Conservation (phyloP, 2,797 vertebrate species). For the Platalea minor region DNA sequence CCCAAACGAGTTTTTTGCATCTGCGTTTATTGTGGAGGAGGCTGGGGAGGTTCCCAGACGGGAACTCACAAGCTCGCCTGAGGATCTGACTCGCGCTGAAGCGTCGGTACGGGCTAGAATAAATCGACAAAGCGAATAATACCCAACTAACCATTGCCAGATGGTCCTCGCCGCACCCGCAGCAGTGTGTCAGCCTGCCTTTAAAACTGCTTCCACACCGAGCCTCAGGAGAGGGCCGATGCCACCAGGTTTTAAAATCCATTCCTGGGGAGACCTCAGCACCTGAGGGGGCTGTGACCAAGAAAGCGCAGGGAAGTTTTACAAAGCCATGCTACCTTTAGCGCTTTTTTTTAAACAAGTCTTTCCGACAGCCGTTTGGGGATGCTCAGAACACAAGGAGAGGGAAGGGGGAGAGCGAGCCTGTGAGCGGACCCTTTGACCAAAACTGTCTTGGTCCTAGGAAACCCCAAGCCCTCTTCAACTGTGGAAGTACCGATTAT, state of each 20-base stretch:
- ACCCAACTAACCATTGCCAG: constrained; percentile 1
- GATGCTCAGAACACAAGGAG: not conserved
- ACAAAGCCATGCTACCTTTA: not conserved
- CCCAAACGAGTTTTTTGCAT: not conserved
- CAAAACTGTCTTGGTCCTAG: not conserved
- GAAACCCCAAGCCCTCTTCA: not conserved
- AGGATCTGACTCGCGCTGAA: not conserved
- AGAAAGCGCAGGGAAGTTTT: not conserved
- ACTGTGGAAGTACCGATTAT: not conserved
- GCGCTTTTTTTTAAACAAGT: not conserved
- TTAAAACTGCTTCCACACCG: not conserved
- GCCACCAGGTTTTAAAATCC: not conserved
- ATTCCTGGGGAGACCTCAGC: not conserved
- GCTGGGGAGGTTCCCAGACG: constrained; percentile 2
- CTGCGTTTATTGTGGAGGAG: not conserved
- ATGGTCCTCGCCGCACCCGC: not conserved
- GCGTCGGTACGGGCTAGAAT: not conserved
- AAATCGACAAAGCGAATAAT: not conserved
- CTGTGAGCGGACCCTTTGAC: not conserved
- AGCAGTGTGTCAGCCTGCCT: not conserved
- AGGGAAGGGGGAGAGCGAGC: not conserved
- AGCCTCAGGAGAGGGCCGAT: not conserved
- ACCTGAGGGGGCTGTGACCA: not conserved
- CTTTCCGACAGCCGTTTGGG: not conserved
- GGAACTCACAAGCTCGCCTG: not conserved